Percentiles rank a stretch among this genome's conserved stretches.
These are phyloP conservation scores for Podocnemis expansa DNA, from an alignment of 2,113 vertebrate species.

Conservation along the genomic window DNA sequence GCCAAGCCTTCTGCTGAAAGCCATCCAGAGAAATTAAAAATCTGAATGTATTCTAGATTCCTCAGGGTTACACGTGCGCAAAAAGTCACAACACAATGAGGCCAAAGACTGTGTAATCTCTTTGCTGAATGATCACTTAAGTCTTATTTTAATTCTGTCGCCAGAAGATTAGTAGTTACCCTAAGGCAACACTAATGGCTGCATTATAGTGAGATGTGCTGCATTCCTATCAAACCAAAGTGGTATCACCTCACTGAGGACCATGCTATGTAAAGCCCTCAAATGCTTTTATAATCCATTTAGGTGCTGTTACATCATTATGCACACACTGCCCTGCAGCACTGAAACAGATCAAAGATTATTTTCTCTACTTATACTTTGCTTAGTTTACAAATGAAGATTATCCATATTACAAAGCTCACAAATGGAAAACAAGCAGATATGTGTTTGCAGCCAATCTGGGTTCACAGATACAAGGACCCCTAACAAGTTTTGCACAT, in stretches of 20 bases:
- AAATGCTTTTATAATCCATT: background rate
- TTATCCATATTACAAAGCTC: background rate
- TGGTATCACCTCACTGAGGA: background rate
- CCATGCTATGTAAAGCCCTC: background rate
- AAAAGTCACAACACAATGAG: background rate
- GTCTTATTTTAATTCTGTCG: background rate
- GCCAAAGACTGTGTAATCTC: background rate
- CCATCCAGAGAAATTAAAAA: background rate
- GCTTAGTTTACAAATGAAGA: conserved; percentile 5
- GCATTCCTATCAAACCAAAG: background rate
- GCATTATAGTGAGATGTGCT: background rate
- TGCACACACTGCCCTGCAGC: background rate
- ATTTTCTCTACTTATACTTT: background rate
- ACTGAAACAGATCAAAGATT: background rate
- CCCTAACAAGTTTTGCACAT: conserved; percentile 45
- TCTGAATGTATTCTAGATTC: background rate
- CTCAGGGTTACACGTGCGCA: background rate
- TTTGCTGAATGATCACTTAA: background rate
- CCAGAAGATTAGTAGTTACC: background rate
- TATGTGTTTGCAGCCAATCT: conserved; percentile 21
- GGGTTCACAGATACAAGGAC: background rate
- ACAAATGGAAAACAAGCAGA: conserved; percentile 26
- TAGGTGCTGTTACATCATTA: conserved; percentile 1
- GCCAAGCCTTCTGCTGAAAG: background rate
- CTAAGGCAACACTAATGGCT: background rate